Evolutionary conservation across 2,888 invertebrate species (phyloP), one percentile per base, ranked within the genome.

Genomic region (Lasioglossum zephyrum): DNA sequence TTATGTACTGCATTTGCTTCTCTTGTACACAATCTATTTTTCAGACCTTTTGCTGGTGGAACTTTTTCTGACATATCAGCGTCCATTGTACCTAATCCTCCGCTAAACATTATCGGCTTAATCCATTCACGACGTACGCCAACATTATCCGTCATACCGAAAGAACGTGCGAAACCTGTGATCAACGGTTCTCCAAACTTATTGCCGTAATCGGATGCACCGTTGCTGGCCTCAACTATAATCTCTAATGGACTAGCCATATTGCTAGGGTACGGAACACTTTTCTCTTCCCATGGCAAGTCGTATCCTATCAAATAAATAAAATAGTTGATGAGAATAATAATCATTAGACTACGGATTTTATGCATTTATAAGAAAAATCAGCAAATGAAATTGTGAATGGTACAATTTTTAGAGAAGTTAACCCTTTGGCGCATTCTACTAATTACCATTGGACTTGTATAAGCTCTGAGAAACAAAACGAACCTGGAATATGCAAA

Each of bases 61-160:
- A 97, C 95, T 95, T 99, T 99, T 76, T 97, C 96, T 0, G 97
- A 97, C 97, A 98, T 98, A 44, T 96, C 95, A 4, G 97, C 97
- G 86, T 98, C 98, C 96, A 99, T 98, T 79, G 97, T 97, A 4
- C 99, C 99, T 87, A 99, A 96, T 44, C 99, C 99, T 73, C 98
- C 99, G 93, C 99, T 99, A 94, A 99, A 99, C 99, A 99, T 99
- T 84, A 99, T 99, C 0, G 99, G 99, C 94, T 99, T 99, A 18
- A 99, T 97, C 96, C 98, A 99, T 95, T 99, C 99, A 81, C 98
- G 97, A 81, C 99, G 96, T 87, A 97, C 96, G 26, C 96, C 96
- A 47, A 96, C 95, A 0, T 96, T 96, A 92, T 97, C 96, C 39
- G 96, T 95, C 93, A 98, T 95, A 1, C 99, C 99, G 94, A 98